A percentile compares a stretch with the other conserved stretches of the same genome.
These are phyloP conservation scores for Creontiades dilutus DNA, from an alignment of 2,888 invertebrate species.

Conservation along the genomic window DNA sequence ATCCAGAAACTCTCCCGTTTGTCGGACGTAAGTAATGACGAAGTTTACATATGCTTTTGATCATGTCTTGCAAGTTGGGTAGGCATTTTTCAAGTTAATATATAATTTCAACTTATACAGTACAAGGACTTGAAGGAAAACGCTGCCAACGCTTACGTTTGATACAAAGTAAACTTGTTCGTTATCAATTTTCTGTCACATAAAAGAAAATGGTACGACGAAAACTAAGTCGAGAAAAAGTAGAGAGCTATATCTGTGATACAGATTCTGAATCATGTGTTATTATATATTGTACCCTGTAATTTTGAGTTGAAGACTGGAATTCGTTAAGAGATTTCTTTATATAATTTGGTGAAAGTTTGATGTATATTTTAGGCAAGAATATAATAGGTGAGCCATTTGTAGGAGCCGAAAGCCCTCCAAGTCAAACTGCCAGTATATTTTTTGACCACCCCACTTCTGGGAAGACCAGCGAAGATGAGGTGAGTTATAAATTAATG, in stretches of 20 bases:
- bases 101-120: no score
- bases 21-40: constrained; percentile 84
- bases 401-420: constrained; percentile 82
- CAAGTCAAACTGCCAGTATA: constrained; percentile 81
- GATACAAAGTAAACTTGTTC: no score
- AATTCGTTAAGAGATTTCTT: no score
- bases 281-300: not conserved
- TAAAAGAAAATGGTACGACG: no score
- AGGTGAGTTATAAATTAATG: constrained; percentile 63
- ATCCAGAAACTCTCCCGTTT: constrained; percentile 80
- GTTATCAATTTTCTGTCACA: no score
- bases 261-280: not conserved
- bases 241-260: no score
- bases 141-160: no score
- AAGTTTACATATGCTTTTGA: not conserved
- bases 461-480: constrained; percentile 71
- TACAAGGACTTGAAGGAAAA: no score
- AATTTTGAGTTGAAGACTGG: not conserved
- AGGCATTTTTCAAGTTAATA: no score
- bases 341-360: not conserved
- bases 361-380: constrained; percentile 69
- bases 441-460: constrained; percentile 78
- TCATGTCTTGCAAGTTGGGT: no score
- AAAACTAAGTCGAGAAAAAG: no score
- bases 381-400: constrained; percentile 76